A percentile compares a stretch with the other conserved stretches of the same genome.
These are phyloP conservation scores for Hydropsyche tenuis DNA, from an alignment of 1,140 invertebrate species.

Conservation along the genomic window DNA sequence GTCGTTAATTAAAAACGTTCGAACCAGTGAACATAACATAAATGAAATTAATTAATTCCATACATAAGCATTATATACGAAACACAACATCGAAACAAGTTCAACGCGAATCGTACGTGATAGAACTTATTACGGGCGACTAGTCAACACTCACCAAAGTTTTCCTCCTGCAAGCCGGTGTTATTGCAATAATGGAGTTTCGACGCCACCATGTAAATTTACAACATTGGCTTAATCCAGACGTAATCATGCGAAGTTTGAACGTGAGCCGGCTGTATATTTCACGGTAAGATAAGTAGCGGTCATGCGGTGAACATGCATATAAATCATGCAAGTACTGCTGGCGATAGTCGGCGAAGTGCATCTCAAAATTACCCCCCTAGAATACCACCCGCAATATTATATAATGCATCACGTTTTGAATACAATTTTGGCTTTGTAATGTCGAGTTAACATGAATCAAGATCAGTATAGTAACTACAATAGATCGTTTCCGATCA, in stretches of 20 bases:
- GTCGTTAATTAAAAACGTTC: too few species aligned
- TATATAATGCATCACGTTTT: too few species aligned
- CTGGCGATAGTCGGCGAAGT: not conserved
- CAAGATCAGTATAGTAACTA: not conserved
- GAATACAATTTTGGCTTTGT: too few species aligned
- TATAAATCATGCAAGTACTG: constrained; percentile 16
- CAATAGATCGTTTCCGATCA: not conserved
- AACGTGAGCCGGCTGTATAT: not conserved
- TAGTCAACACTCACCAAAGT: too few species aligned
- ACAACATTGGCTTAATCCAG: not conserved
- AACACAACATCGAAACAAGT: not conserved
- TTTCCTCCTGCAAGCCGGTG: too few species aligned
- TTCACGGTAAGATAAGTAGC: constrained; percentile 21
- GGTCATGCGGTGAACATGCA: constrained; percentile 16
- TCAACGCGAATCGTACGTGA: not conserved
- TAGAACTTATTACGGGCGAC: not conserved
- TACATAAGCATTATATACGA: too few species aligned
- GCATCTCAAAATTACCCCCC: constrained; percentile 11
- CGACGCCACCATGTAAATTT: not conserved
- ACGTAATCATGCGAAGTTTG: not conserved
- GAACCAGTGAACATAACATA: too few species aligned
- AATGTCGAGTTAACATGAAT: too few species aligned
- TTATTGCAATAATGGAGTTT: not conserved
- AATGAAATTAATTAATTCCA: too few species aligned
- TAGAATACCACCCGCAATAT: not conserved